These are phyloP conservation scores for Hydrochoerus hydrochaeris DNA, from an alignment of 2,113 vertebrate species.

Conservation along the genomic window DNA sequence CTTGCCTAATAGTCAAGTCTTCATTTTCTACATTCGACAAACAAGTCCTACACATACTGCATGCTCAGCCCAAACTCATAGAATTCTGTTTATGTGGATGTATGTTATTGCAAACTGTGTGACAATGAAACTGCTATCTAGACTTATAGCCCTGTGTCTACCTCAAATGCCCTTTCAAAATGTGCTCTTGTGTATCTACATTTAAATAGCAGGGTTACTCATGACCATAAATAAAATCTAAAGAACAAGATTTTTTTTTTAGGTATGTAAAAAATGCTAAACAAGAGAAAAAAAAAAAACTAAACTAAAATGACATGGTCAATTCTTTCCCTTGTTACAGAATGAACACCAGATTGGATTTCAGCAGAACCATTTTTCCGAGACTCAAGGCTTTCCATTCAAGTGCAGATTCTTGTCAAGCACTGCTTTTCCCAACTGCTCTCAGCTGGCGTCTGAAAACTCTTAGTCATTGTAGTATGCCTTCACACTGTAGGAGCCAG, in stretches of 20 bases:
- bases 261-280: not conserved
- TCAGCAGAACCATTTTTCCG: not conserved
- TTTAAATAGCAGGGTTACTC: not conserved
- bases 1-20: not conserved
- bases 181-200: not conserved
- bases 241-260: not conserved
- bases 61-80: not conserved
- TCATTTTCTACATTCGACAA: not conserved
- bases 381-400: not conserved
- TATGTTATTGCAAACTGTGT: not conserved
- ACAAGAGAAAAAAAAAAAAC: not conserved
- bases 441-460: not conserved
- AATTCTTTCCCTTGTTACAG: not conserved
- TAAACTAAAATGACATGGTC: not conserved
- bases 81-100: not conserved
- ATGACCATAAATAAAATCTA: not conserved
- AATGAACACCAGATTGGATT: conserved; percentile 3
- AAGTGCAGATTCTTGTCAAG: not conserved
- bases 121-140: not conserved
- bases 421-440: not conserved
- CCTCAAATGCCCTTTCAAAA: not conserved
- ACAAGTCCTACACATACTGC: not conserved
- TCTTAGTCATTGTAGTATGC: not conserved
- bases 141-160: not conserved
- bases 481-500: not conserved